Evolutionary conservation across 2,113 vertebrate genomes (phyloP), one percentile per base, ranked within the genome.

Genomic region (Macquaria ambigua): DNA sequence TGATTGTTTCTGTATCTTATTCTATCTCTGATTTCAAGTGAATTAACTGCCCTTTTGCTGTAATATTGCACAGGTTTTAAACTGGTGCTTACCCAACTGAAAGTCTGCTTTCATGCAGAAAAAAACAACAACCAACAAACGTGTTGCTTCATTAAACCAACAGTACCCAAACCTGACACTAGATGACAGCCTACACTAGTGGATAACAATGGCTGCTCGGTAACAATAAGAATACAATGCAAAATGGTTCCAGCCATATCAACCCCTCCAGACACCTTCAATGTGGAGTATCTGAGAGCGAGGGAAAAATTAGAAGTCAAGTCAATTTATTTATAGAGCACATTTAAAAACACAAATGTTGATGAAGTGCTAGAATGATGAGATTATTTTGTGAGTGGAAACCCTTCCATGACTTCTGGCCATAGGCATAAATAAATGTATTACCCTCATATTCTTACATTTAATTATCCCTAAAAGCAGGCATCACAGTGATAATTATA

Each of bases 161-260:
- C 74, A 93, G 73, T 90, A 86, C 87, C 58, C 43, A 23, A 73
- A 73, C 18, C 52, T 6, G 28, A 79, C 94, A 86, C 89, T 91
- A 93, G 94, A 83, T 86, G 90, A 1, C 90, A 79, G 71, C 53
- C 82, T 86, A 37, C 71, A 56, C 86, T 56, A 75, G 55, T 59
- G 15, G n/a, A 83, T 76, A 56, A 76, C 83, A 71, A 83, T 43
- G 58, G 39, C 77, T 28, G n/a, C 64, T 55, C 1, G 0, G 23
- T 48, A 89, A 92, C 90, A 92, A 91, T 88, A 48, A 86, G 31
- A 52, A 56, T 67, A 77, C 80, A 87, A 86, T 88, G 91, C 88
- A 93, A 93, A 94, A 94, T 93, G 92, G 92, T 92, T 93, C 86
- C 90, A 90, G 82, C 71, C 67, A 59, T 52, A 82, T 79, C 34